Evolutionary conservation across 2,113 vertebrate genomes (phyloP).

Genomic region (Narcine bancroftii): DNA sequence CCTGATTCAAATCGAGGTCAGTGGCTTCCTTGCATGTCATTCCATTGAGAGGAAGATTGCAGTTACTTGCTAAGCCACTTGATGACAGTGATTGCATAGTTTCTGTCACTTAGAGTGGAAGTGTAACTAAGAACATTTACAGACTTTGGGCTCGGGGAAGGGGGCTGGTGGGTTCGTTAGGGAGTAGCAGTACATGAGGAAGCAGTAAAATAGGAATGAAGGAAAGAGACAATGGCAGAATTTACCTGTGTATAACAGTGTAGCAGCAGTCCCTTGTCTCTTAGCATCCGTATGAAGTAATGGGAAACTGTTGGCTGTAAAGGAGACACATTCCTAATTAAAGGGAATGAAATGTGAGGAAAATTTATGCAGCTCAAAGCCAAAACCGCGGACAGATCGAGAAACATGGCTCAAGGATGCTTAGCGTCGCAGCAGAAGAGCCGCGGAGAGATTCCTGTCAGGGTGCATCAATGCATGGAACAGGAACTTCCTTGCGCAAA

Average conservation of each 20-base stretch:
- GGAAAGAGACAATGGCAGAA: neutral
- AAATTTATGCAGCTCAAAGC: neutral
- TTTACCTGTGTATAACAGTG: slow-evolving; percentile 83
- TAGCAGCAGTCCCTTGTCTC: slow-evolving; percentile 72
- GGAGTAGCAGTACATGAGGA: too few species aligned
- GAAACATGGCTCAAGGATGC: too few species aligned
- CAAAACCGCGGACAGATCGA: too few species aligned
- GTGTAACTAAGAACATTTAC: neutral
- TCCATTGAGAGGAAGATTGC: neutral
- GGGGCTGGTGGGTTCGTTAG: neutral
- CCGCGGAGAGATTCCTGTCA: too few species aligned
- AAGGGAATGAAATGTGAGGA: neutral
- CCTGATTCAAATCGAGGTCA: too few species aligned
- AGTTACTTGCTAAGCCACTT: neutral
- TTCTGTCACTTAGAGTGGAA: too few species aligned
- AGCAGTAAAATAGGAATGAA: too few species aligned
- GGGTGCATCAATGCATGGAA: too few species aligned
- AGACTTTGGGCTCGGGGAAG: neutral
- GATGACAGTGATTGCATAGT: neutral
- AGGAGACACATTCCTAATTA: neutral
- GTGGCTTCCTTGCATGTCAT: too few species aligned
- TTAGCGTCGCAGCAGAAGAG: too few species aligned
- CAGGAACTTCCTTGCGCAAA: too few species aligned
- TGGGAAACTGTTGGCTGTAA: slow-evolving; percentile 77
- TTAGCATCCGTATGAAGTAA: slow-evolving; percentile 83